Percentiles rank a stretch among this genome's conserved stretches.
Evolutionary conservation across 2,113 vertebrate species (phyloP).

Genomic region (Ellobius talpinus): DNA sequence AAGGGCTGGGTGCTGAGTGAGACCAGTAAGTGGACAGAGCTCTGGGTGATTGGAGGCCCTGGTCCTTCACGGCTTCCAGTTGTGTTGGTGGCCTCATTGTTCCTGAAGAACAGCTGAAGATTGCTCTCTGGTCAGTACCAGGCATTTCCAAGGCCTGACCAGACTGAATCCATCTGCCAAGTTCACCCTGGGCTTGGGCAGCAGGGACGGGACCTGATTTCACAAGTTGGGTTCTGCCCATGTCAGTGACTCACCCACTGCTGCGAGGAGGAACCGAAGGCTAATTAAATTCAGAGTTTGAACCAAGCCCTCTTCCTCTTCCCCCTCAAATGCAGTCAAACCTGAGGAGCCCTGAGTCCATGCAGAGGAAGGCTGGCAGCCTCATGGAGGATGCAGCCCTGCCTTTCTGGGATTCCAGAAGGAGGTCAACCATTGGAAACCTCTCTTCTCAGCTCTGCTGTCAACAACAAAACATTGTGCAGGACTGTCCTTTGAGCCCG

Average conservation of each 20-base stretch:
- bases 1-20: not conserved
- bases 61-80: not conserved
- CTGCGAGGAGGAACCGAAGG: not conserved
- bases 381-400: fast-evolving
- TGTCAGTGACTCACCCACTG: not conserved
- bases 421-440: not conserved
- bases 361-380: not conserved
- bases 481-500: not conserved
- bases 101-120: not conserved
- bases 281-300: not conserved
- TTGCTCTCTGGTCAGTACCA: too few relatives aligned
- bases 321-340: not conserved
- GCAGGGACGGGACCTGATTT: not conserved
- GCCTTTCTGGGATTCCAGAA: not conserved
- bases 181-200: too few relatives aligned
- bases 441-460: not conserved
- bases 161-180: too few relatives aligned
- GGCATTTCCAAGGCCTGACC: not conserved
- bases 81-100: not conserved
- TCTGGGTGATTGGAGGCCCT: not conserved
- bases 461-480: not conserved
- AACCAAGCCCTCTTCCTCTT: not conserved
- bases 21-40: not conserved
- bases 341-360: too few relatives aligned
- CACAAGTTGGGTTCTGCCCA: not conserved